A percentile compares a stretch with the other conserved stretches of the same genome.
These are phyloP conservation scores for Archips xylosteana DNA, from an alignment of 2,888 invertebrate species.

Conservation along the genomic window DNA sequence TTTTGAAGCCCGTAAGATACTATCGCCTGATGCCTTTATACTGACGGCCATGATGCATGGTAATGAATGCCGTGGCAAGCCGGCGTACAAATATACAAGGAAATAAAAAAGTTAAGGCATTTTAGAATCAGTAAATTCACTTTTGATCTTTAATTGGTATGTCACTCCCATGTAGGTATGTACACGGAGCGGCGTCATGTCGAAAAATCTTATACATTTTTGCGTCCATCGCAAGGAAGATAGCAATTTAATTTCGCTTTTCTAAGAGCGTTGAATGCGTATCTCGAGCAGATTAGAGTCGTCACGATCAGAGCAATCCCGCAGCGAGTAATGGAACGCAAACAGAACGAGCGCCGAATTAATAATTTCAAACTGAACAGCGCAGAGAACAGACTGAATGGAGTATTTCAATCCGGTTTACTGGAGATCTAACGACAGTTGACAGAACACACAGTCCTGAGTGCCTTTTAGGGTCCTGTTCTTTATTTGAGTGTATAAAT, in stretches of 20 bases:
- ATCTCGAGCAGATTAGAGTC: constrained; percentile 36
- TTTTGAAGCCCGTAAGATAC: constrained; percentile 66
- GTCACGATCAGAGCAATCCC: constrained; percentile 33
- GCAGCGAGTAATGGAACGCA: constrained; percentile 58
- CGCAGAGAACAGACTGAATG: constrained; percentile 55
- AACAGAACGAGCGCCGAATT: constrained; percentile 55
- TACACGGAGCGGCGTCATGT: not conserved
- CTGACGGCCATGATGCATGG: constrained; percentile 48
- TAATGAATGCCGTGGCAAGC: constrained; percentile 50
- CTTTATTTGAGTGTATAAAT: not conserved
- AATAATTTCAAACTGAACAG: constrained; percentile 55
- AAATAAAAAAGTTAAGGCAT: not conserved
- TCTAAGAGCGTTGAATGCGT: constrained; percentile 29
- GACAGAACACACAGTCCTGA: constrained; percentile 36
- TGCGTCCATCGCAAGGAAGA: constrained; percentile 21
- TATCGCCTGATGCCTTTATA: constrained; percentile 59
- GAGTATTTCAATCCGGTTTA: constrained; percentile 58
- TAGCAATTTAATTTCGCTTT: constrained; percentile 38
- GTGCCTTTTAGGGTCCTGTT: constrained; percentile 33
- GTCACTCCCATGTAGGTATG: not conserved
- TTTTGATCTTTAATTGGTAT: constrained; percentile 3
- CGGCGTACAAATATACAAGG: not conserved
- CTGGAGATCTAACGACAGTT: constrained; percentile 49
- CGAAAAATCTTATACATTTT: constrained; percentile 18
- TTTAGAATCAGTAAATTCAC: not conserved